phyloP scores from a whole-genome alignment of 2,797 vertebrate genomes.

The Glyptemys insculpta region DNA sequence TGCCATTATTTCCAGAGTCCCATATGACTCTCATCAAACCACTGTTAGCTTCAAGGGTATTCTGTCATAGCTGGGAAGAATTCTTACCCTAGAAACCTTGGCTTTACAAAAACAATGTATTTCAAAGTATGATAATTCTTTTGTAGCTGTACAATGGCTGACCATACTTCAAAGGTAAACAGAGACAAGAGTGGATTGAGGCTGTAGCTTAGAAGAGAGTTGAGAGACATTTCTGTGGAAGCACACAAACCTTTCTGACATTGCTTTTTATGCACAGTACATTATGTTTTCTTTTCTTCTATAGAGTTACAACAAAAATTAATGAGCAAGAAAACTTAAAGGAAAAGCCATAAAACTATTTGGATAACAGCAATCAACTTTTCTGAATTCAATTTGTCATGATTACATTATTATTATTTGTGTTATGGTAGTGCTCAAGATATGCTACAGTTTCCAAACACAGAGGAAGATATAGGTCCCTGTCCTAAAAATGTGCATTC shows the following conservation, averaged over 20 bases:
- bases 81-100: constrained; percentile 47
- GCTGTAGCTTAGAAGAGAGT: constrained; percentile 40
- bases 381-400: neutral
- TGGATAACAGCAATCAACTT: neutral
- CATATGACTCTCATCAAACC: constrained; percentile 47
- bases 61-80: constrained; percentile 70
- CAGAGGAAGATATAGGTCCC: neutral
- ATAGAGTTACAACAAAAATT: constrained; percentile 4
- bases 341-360: constrained; percentile 1
- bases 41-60: constrained; percentile 62
- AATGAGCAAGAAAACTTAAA: neutral
- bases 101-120: constrained; percentile 46
- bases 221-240: constrained; percentile 30
- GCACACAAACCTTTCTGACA: constrained; percentile 23
- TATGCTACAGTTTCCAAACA: neutral
- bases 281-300: neutral
- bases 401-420: neutral
- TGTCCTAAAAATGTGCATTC: neutral
- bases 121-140: constrained; percentile 69
- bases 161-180: constrained; percentile 63
- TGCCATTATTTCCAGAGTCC: constrained; percentile 39
- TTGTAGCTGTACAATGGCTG: constrained; percentile 65
- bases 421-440: neutral
- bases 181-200: constrained; percentile 56
- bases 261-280: neutral